A percentile compares a stretch with the other conserved stretches of the same genome.
Evolutionary conservation across 2,113 vertebrate genomes (phyloP).

Genomic region (Emydocephalus ijimae): DNA sequence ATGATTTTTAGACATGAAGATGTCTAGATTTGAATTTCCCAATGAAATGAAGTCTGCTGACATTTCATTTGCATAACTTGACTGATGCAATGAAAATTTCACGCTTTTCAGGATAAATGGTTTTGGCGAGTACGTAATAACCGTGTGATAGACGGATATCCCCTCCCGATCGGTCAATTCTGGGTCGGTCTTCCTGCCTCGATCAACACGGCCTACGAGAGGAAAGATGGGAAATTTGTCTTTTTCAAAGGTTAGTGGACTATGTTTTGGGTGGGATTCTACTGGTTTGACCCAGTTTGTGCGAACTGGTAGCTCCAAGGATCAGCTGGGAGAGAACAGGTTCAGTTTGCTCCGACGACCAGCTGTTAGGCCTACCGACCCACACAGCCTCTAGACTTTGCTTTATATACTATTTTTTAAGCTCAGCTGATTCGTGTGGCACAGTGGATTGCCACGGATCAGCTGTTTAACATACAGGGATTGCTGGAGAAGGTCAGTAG

Average conservation of each 20-base stretch:
- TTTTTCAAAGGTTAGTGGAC: conserved; percentile 85
- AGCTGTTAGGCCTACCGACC: too few species aligned
- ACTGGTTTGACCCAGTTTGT: too few species aligned
- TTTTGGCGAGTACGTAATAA: conserved; percentile 87
- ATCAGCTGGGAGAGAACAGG: too few species aligned
- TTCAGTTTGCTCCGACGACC: too few species aligned
- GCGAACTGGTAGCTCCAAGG: too few species aligned
- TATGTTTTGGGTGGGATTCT: background rate
- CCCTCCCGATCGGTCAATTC: conserved; percentile 84
- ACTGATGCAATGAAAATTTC: background rate
- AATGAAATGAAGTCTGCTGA: background rate
- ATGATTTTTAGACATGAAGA: background rate
- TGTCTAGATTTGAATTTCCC: background rate
- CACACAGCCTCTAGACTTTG: too few species aligned
- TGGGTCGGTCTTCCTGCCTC: conserved; percentile 85
- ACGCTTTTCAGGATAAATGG: conserved; percentile 69
- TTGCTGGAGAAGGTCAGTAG: too few species aligned
- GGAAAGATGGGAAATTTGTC: conserved; percentile 86
- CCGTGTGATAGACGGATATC: conserved; percentile 82
- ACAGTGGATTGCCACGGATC: too few species aligned
- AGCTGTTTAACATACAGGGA: too few species aligned
- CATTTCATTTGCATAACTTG: background rate
- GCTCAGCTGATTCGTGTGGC: too few species aligned
- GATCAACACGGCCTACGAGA: conserved; percentile 86
- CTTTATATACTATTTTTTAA: too few species aligned